Evolutionary conservation across 2,888 invertebrate genomes (phyloP).

Genomic region (Escarpia spicata): DNA sequence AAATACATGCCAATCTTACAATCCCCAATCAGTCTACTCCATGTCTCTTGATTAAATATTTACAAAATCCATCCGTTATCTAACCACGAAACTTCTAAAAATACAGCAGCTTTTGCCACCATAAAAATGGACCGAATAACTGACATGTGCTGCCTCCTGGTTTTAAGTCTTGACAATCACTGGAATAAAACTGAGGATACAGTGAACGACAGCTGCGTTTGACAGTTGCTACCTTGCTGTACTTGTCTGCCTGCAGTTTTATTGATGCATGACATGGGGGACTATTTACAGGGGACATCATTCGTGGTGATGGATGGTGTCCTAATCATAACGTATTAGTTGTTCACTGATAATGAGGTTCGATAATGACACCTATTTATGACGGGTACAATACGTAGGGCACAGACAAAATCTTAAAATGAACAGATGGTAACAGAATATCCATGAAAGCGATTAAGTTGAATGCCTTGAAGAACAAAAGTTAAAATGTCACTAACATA

Average conservation of each 20-base stretch:
- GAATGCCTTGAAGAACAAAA: background rate
- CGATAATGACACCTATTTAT: background rate
- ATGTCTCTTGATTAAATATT: too few species aligned
- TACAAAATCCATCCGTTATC: too few species aligned
- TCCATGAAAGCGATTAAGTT: background rate
- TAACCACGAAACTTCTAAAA: background rate
- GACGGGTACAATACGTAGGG: background rate
- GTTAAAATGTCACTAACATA: background rate
- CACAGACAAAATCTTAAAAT: background rate
- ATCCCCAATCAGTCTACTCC: too few species aligned
- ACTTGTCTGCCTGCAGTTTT: background rate
- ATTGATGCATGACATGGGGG: background rate
- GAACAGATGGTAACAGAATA: background rate
- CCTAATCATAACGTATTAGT: background rate
- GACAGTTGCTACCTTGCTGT: background rate
- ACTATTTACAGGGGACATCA: background rate
- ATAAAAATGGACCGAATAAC: background rate
- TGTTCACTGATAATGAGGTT: background rate
- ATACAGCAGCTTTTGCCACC: background rate
- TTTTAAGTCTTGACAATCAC: background rate
- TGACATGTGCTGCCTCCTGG: background rate
- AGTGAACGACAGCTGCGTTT: background rate
- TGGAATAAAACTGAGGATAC: background rate
- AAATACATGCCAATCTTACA: too few species aligned
- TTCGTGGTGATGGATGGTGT: background rate